Conservation (phyloP, 2,797 vertebrate species). For the Molossus molossus region DNA sequence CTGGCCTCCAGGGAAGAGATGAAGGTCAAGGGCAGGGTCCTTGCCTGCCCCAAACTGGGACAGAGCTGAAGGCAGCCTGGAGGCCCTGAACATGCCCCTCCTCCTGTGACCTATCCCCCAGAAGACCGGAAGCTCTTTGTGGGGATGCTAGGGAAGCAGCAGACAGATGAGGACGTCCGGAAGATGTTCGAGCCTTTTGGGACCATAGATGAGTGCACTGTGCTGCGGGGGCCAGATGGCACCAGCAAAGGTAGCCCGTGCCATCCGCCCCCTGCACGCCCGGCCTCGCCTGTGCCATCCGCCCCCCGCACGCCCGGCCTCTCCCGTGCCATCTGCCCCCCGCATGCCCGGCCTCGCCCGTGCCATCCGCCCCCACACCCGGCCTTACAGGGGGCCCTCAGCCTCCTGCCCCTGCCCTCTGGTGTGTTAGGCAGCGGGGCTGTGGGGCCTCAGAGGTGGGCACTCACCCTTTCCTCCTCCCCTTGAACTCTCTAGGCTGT, state of each 20-base stretch:
- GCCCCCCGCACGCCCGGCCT: too few relatives aligned
- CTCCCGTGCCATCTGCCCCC: too few relatives aligned
- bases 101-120: conserved; percentile 66
- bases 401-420: too few relatives aligned
- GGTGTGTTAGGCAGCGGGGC: neutral
- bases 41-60: neutral
- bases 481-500: conserved; percentile 90
- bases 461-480: neutral
- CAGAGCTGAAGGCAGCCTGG: neutral
- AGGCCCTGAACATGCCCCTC: neutral
- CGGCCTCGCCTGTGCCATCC: too few relatives aligned
- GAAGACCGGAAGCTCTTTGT: conserved; percentile 98
- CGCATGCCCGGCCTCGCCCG: too few relatives aligned
- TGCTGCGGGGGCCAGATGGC: conserved; percentile 95
- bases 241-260: conserved; percentile 95
- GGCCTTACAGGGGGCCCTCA: fast-evolving
- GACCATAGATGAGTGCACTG: conserved; percentile 96
- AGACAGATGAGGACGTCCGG: conserved; percentile 96
- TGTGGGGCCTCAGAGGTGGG: fast-evolving
- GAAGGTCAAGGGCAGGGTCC: neutral
- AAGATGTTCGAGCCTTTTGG: conserved; percentile 97
- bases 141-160: conserved; percentile 97
- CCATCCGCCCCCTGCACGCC: neutral
- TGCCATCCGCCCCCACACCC: too few relatives aligned
- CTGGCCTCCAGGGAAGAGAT: neutral